phyloP scores from a whole-genome alignment of 2,113 vertebrate genomes.

The Sorex araneus region DNA sequence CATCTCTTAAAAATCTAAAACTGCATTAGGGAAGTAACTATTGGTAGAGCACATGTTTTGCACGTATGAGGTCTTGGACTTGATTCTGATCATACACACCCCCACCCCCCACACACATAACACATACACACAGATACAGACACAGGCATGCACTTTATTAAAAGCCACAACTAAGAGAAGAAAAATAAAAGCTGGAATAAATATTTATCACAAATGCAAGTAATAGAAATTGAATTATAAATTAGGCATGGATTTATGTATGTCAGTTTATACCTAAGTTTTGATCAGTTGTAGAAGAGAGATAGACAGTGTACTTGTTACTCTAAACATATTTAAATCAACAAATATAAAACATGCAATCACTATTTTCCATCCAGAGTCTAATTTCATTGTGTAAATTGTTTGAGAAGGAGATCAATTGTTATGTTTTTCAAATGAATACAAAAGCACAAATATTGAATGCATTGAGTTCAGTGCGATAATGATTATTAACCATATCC shows the following conservation, averaged over 20 bases:
- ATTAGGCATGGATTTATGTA: too few relatives aligned
- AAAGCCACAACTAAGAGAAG: too few relatives aligned
- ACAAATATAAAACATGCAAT: conserved; percentile 80
- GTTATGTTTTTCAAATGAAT: conserved; percentile 61
- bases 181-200: too few relatives aligned
- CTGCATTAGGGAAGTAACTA: too few relatives aligned
- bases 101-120: too few relatives aligned
- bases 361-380: conserved; percentile 76
- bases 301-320: conserved; percentile 80
- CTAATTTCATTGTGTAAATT: conserved; percentile 54
- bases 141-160: too few relatives aligned
- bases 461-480: conserved; percentile 21
- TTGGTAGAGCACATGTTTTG: too few relatives aligned
- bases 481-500: background rate
- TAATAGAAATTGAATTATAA: too few relatives aligned
- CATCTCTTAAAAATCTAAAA: conserved; percentile 84
- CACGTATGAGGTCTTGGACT: too few relatives aligned
- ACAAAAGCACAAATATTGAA: conserved; percentile 30
- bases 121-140: too few relatives aligned
- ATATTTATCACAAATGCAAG: too few relatives aligned
- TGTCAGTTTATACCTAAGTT: conserved; percentile 60
- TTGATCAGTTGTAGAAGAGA: conserved; percentile 80
- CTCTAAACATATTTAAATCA: conserved; percentile 79
- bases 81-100: too few relatives aligned
- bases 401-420: conserved; percentile 24